Evolutionary conservation across 2,797 vertebrate species (phyloP).

Genomic region (Smutsia gigantea): DNA sequence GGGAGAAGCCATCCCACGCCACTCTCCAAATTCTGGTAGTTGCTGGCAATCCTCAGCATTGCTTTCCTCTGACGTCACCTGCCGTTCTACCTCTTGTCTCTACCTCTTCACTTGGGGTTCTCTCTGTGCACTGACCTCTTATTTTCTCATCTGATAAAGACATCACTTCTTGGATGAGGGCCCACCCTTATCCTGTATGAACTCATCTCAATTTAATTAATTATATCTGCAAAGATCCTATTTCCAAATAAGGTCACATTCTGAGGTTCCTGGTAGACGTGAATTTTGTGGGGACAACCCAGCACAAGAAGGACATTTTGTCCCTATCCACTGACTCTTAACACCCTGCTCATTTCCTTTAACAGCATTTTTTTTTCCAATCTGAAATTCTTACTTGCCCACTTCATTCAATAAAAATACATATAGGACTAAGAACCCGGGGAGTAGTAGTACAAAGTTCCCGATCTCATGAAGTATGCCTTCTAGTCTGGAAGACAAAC

Average conservation of each 20-base stretch:
- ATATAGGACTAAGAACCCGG: neutral
- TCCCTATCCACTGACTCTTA: neutral
- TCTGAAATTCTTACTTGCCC: neutral
- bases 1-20: rapidly evolving
- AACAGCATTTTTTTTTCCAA: neutral
- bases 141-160: neutral
- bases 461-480: rapidly evolving
- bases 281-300: neutral
- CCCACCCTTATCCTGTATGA: neutral
- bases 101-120: neutral
- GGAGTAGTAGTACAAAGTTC: too few species aligned
- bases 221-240: neutral
- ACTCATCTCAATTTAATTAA: neutral
- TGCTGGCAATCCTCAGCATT: rapidly evolving
- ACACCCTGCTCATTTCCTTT: neutral
- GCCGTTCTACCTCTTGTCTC: neutral
- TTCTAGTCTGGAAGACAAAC: neutral
- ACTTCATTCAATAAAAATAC: neutral
- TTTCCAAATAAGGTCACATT: neutral
- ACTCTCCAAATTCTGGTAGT: neutral
- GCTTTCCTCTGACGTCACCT: rapidly evolving
- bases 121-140: neutral
- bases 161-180: neutral
- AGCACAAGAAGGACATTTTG: neutral
- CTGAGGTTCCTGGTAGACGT: neutral